Evolutionary conservation across 2,113 vertebrate species (phyloP).

Genomic region (Macroglossus sobrinus): DNA sequence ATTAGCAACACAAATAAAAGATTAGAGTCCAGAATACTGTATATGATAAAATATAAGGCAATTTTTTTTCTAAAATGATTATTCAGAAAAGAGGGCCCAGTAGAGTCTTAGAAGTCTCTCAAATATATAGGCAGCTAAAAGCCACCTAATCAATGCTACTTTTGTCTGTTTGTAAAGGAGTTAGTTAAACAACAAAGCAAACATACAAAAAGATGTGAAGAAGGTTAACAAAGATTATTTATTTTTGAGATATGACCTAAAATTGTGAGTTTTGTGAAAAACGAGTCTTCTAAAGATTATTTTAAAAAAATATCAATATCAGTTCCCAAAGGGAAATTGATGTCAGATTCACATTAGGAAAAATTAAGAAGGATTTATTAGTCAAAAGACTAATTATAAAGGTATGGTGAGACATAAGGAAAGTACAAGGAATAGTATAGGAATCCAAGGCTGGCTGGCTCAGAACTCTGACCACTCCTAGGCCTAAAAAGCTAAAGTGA

Average conservation of each 20-base stretch:
- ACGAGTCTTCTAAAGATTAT: not conserved
- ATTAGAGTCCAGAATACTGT: not conserved
- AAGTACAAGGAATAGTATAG: not conserved
- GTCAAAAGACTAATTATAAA: not conserved
- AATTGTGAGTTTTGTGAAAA: not conserved
- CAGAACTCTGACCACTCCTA: not conserved
- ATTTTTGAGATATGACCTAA: not conserved
- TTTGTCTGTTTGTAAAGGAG: not conserved
- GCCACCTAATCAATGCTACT: not conserved
- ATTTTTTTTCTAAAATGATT: not conserved
- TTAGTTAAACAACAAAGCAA: not conserved
- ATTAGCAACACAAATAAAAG: not conserved
- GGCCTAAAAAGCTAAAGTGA: not conserved
- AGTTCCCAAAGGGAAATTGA: not conserved
- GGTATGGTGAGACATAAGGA: not conserved
- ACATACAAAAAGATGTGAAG: not conserved
- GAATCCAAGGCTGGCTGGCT: not conserved
- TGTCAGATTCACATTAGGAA: not conserved
- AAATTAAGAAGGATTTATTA: not conserved
- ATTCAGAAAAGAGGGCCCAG: not conserved
- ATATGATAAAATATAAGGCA: not conserved
- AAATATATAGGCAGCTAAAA: not conserved
- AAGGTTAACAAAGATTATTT: not conserved
- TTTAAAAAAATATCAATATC: not conserved
- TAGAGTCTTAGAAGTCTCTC: not conserved